These are phyloP conservation scores for Drosophila lacicola DNA, from an alignment of 2,888 invertebrate species.

Conservation along the genomic window DNA sequence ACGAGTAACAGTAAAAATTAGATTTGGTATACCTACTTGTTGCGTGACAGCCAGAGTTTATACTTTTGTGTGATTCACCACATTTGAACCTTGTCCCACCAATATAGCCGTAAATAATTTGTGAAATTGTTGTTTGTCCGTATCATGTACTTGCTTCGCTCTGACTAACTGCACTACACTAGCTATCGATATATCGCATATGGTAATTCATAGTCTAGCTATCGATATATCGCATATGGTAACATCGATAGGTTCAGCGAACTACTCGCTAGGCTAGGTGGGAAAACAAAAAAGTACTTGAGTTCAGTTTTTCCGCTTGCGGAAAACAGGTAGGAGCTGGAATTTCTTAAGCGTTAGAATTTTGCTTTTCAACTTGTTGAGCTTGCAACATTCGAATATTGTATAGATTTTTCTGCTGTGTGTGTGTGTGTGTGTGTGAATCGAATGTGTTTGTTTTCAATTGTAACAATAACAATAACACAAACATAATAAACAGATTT, in stretches of 20 bases:
- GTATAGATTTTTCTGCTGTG: not conserved
- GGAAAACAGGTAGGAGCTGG: constrained; percentile 54
- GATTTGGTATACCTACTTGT: constrained; percentile 20
- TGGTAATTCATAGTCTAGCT: no score
- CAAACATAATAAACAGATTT: constrained; percentile 17
- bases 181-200: constrained; percentile 20
- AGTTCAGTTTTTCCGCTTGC: constrained; percentile 61
- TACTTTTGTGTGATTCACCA: constrained; percentile 15
- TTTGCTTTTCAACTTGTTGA: constrained; percentile 40
- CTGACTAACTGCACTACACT: constrained; percentile 19
- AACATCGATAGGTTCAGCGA: constrained; percentile 11
- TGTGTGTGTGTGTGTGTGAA: constrained; percentile 15
- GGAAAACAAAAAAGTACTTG: constrained; percentile 12
- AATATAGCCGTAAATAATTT: constrained; percentile 11
- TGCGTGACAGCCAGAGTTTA: constrained; percentile 7
- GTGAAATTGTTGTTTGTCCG: constrained; percentile 9
- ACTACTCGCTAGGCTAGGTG: not conserved
- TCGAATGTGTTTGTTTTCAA: constrained; percentile 44
- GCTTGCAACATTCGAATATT: not conserved
- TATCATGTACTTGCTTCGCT: constrained; percentile 6
- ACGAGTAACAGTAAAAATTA: not conserved
- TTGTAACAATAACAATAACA: constrained; percentile 35
- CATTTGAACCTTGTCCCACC: constrained; percentile 24
- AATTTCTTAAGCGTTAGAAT: not conserved
- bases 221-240: constrained; percentile 12